These are phyloP conservation scores for Sthenelais limicola DNA, from an alignment of 2,888 invertebrate genomes.

Conservation along the genomic window DNA sequence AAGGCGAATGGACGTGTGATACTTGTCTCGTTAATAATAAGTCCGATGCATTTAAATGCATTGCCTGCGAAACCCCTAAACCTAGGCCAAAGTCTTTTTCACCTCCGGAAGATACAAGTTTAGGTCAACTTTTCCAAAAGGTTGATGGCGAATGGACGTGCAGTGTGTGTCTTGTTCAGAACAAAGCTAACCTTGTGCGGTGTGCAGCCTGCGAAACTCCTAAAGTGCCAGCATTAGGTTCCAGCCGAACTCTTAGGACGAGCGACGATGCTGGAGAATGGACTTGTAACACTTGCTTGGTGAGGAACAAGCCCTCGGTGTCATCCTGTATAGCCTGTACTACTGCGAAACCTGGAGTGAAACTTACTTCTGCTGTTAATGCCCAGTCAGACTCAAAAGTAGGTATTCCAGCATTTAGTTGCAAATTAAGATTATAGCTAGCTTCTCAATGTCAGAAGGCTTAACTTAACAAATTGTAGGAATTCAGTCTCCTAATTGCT, in stretches of 20 bases:
- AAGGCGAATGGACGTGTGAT: conserved; percentile 50
- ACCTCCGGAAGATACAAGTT: too few species aligned
- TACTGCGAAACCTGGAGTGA: too few species aligned
- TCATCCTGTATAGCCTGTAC: too few species aligned
- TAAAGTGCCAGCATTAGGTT: conserved; percentile 55
- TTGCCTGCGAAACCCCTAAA: conserved; percentile 66
- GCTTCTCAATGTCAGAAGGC: too few species aligned
- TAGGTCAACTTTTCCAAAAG: conserved; percentile 30
- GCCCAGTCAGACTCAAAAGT: too few species aligned
- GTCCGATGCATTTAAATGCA: conserved; percentile 55
- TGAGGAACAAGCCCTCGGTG: too few species aligned
- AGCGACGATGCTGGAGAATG: neutral
- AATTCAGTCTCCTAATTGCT: too few species aligned
- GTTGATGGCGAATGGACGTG: conserved; percentile 43
- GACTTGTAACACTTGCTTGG: neutral
- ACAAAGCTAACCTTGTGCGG: conserved; percentile 54
- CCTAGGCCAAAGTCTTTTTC: conserved; percentile 52
- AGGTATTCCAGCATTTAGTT: too few species aligned
- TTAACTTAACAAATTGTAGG: too few species aligned
- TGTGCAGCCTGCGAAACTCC: conserved; percentile 67
- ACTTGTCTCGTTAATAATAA: conserved; percentile 61
- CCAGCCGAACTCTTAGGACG: neutral
- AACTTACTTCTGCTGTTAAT: too few species aligned
- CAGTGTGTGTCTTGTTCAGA: conserved; percentile 60
- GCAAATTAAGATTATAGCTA: too few species aligned